Percentiles rank a stretch among this genome's conserved stretches.
These are phyloP conservation scores for Pseudoips prasinana DNA, from an alignment of 2,888 invertebrate genomes.

Conservation along the genomic window DNA sequence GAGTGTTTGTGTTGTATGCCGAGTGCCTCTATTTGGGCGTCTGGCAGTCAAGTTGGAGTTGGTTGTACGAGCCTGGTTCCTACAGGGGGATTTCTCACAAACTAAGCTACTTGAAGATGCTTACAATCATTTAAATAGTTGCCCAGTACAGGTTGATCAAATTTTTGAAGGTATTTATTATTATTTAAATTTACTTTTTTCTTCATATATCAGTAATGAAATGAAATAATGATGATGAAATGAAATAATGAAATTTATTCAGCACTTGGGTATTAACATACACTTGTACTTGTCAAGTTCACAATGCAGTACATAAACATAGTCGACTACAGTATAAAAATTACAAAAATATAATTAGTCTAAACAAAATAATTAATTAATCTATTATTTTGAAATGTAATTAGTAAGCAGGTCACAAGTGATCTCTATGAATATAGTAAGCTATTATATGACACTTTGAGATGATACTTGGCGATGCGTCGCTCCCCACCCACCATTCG, in stretches of 20 bases:
- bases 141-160: constrained; percentile 83
- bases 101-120: constrained; percentile 95
- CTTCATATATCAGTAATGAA: background rate
- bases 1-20: constrained; percentile 97
- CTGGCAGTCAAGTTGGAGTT: constrained; percentile 97
- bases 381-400: too few species aligned
- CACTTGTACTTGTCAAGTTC: too few species aligned
- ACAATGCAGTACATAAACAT: too few species aligned
- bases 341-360: background rate
- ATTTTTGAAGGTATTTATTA: constrained; percentile 65
- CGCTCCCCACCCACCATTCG: too few species aligned
- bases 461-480: too few species aligned
- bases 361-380: background rate
- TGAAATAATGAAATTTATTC: too few species aligned
- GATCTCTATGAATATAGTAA: too few species aligned
- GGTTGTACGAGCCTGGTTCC: constrained; percentile 98
- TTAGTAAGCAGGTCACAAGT: too few species aligned
- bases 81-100: constrained; percentile 95
- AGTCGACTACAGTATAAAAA: too few species aligned
- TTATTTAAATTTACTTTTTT: background rate
- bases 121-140: constrained; percentile 94
- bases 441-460: too few species aligned
- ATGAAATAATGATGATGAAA: background rate
- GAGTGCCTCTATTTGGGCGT: constrained; percentile 95
- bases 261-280: too few species aligned